A percentile compares a stretch with the other conserved stretches of the same genome.
Conservation (phyloP, 2,113 vertebrate genomes). For the Semnornis frantzii region DNA sequence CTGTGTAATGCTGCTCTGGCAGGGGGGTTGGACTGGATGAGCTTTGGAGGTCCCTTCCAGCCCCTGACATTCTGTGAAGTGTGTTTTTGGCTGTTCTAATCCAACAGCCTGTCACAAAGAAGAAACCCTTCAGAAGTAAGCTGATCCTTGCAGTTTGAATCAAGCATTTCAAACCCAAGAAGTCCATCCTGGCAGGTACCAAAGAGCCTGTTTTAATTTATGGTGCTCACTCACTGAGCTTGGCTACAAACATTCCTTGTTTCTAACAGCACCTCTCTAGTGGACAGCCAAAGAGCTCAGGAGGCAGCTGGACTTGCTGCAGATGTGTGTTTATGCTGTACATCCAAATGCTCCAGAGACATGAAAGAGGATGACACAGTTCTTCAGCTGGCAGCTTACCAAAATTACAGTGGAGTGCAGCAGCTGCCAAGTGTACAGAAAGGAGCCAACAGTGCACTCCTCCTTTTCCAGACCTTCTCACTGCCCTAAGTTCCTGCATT, state of each 20-base stretch:
- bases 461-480: neutral
- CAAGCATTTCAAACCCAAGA: neutral
- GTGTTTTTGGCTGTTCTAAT: neutral
- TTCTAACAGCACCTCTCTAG: neutral
- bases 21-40: too few species aligned
- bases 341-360: neutral
- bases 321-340: slow-evolving; percentile 4
- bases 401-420: neutral
- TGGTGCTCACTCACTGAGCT: neutral
- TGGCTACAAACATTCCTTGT: neutral
- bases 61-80: too few species aligned
- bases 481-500: neutral
- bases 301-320: neutral
- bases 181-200: neutral
- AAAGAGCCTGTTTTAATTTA: neutral
- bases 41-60: too few species aligned
- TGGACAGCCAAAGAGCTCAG: neutral
- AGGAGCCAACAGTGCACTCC: neutral
- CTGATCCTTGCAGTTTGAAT: neutral
- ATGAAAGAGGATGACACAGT: slow-evolving; percentile 8
- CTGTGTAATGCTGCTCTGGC: too few species aligned
- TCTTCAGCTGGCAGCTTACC: neutral
- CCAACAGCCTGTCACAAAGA: neutral
- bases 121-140: neutral
- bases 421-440: neutral